A percentile compares a stretch with the other conserved stretches of the same genome.
Conservation (phyloP, 2,888 invertebrate species). For the Holacanthella duospinosa region DNA sequence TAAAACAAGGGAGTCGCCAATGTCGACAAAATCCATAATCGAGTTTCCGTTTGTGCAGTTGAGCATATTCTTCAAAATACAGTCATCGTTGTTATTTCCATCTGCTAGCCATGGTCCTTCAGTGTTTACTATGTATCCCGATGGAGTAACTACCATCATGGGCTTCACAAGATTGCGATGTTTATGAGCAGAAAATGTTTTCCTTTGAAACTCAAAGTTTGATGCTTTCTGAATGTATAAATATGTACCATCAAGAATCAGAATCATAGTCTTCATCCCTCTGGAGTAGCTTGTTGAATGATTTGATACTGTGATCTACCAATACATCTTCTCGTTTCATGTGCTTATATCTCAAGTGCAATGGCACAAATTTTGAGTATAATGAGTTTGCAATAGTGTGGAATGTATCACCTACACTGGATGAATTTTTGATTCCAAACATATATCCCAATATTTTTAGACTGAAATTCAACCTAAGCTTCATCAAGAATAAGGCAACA, state of each 20-base stretch:
- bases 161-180: background rate
- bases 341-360: background rate
- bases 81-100: background rate
- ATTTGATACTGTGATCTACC: background rate
- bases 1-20: background rate
- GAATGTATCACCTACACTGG: background rate
- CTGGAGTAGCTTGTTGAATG: background rate
- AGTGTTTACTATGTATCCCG: background rate
- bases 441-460: background rate
- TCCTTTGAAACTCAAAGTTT: background rate
- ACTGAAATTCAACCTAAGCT: background rate
- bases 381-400: background rate
- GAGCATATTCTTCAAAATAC: too few relatives aligned
- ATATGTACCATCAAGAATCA: background rate
- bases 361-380: background rate
- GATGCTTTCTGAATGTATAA: background rate
- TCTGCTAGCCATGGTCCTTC: background rate
- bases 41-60: background rate
- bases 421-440: background rate
- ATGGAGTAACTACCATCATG: background rate
- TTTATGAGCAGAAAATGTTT: background rate
- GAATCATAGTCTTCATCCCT: background rate
- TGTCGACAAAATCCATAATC: background rate
- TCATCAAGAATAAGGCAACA: background rate
- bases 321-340: background rate